phyloP scores from a whole-genome alignment of 1,140 invertebrate species.

The Heliconius nattereri region DNA sequence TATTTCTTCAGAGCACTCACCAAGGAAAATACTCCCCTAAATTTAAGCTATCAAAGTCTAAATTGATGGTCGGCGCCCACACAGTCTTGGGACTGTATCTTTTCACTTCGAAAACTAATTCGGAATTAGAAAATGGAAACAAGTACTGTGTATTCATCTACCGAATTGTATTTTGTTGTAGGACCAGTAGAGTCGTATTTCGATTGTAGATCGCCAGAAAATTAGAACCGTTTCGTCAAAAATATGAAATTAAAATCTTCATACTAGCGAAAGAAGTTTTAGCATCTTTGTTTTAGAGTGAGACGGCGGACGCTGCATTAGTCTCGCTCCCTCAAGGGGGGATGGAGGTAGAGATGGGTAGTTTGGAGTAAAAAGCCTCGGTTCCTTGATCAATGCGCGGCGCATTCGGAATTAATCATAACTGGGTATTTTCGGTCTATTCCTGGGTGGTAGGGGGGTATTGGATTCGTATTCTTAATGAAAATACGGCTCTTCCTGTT shows the following conservation, averaged over 20 bases:
- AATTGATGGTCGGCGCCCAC: constrained; percentile 46
- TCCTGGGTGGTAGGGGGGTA: constrained; percentile 55
- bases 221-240: constrained; percentile 80
- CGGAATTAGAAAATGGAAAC: constrained; percentile 77
- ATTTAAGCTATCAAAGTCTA: constrained; percentile 46
- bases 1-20: constrained; percentile 65
- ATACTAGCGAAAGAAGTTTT: constrained; percentile 81
- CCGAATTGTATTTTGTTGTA: constrained; percentile 39
- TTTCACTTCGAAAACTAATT: constrained; percentile 81
- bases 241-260: constrained; percentile 82
- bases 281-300: constrained; percentile 81
- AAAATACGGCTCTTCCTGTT: constrained; percentile 79
- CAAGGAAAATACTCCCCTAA: constrained; percentile 53
- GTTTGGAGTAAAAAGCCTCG: constrained; percentile 77
- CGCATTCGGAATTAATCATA: constrained; percentile 81
- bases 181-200: constrained; percentile 44
- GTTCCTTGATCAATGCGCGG: constrained; percentile 78
- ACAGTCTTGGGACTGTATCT: constrained; percentile 80
- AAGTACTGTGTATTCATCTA: constrained; percentile 50
- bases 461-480: constrained; percentile 79
- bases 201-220: constrained; percentile 43
- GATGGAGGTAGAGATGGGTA: constrained; percentile 65
- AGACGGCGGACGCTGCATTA: constrained; percentile 74
- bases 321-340: constrained; percentile 64
- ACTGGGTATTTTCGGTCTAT: constrained; percentile 80